phyloP scores from a whole-genome alignment of 2,113 vertebrate genomes.

The Rhagologus leucostigma region DNA sequence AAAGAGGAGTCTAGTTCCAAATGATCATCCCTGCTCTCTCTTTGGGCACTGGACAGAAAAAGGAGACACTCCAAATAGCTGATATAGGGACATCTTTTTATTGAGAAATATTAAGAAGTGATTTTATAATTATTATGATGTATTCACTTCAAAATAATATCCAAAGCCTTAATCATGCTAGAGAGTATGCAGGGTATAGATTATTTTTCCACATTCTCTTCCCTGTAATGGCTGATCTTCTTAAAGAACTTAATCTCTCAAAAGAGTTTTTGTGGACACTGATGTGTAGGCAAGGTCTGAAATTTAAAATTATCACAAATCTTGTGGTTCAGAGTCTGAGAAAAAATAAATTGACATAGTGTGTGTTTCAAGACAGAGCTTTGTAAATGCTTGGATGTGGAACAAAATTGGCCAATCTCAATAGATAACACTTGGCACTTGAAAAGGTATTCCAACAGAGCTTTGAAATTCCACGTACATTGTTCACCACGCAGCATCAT shows the following conservation, averaged over 20 bases:
- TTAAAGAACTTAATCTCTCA: background rate
- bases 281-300: background rate
- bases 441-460: background rate
- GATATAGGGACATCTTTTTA: background rate
- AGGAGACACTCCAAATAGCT: background rate
- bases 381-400: background rate
- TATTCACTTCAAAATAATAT: background rate
- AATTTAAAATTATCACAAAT: background rate
- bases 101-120: background rate
- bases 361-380: background rate
- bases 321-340: background rate
- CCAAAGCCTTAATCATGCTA: background rate
- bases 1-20: background rate
- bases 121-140: background rate
- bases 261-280: background rate
- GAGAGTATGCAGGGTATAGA: background rate
- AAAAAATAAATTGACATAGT: background rate
- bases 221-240: background rate
- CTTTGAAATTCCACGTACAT: background rate
- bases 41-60: background rate
- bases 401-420: background rate
- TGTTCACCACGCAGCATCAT: fast-evolving
- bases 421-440: background rate
- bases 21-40: background rate
- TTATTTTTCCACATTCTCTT: background rate